Percentiles rank a stretch among this genome's conserved stretches.
Conservation (phyloP, 2,888 invertebrate genomes). For the Pogonocherus hispidulus region DNA sequence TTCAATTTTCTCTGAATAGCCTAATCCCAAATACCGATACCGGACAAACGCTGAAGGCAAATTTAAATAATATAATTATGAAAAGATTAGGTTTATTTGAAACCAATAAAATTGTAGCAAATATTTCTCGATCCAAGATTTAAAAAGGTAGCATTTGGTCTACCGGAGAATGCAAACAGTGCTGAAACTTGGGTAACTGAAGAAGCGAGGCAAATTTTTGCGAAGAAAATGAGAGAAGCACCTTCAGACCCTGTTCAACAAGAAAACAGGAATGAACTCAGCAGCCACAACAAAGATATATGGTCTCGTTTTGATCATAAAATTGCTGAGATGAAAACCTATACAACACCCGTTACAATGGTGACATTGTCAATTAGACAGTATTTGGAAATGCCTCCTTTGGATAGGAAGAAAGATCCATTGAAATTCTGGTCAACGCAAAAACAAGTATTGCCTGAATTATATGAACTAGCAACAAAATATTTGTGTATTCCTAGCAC, state of each 20-base stretch:
- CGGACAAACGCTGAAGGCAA: not conserved
- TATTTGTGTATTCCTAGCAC: conserved; percentile 48
- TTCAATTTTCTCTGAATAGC: conserved; percentile 28
- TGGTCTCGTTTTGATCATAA: conserved; percentile 40
- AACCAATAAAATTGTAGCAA: conserved; percentile 38
- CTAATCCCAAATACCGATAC: not conserved
- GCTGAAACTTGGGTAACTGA: conserved; percentile 43
- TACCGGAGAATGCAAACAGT: conserved; percentile 41
- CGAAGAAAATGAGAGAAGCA: not conserved
- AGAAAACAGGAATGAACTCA: not conserved
- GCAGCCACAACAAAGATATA: not conserved
- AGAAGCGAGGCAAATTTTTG: conserved; percentile 10
- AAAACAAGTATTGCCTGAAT: conserved; percentile 42
- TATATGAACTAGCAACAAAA: conserved; percentile 43
- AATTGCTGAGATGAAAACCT: conserved; percentile 27
- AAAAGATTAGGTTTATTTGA: conserved; percentile 28
- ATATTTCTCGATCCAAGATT: conserved; percentile 51
- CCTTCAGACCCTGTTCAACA: not conserved
- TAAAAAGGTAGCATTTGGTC: conserved; percentile 46
- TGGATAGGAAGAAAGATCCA: conserved; percentile 40
- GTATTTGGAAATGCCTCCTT: conserved; percentile 30
- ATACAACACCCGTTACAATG: conserved; percentile 33
- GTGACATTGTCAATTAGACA: conserved; percentile 16
- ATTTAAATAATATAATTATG: not conserved
- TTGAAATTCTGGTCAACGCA: conserved; percentile 47